Percentiles rank a stretch among this genome's conserved stretches.
These are phyloP conservation scores for Eublepharis macularius DNA, from an alignment of 2,113 vertebrate species.

Conservation along the genomic window DNA sequence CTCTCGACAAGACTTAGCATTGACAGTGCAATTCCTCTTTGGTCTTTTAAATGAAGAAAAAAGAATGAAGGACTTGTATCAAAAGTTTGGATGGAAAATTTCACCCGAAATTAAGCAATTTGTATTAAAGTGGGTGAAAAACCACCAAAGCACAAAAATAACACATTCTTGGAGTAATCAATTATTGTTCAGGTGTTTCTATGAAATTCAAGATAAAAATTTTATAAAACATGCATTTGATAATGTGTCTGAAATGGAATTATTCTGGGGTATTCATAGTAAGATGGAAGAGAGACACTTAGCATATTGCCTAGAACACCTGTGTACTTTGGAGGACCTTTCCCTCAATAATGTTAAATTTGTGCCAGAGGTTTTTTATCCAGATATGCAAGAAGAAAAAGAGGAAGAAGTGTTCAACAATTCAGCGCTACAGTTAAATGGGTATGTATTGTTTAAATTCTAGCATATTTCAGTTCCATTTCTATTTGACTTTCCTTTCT, in stretches of 20 bases:
- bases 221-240: constrained; percentile 50
- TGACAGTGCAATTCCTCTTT: constrained; percentile 63
- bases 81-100: constrained; percentile 50
- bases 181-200: constrained; percentile 45
- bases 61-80: constrained; percentile 35
- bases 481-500: no score
- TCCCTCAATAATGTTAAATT: background rate
- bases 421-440: no score
- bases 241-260: constrained; percentile 38
- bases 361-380: no score
- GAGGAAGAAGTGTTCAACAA: no score
- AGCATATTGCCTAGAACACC: background rate
- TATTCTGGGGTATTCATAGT: no score
- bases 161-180: constrained; percentile 39
- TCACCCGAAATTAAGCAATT: constrained; percentile 43
- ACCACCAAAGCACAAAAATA: background rate
- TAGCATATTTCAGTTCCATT: no score
- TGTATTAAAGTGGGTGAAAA: constrained; percentile 53
- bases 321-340: background rate
- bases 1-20: constrained; percentile 41
- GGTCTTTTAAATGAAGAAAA: constrained; percentile 61
- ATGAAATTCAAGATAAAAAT: constrained; percentile 58
- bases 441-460: no score
- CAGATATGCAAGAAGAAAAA: no score
- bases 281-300: background rate